A percentile compares a stretch with the other conserved stretches of the same genome.
phyloP scores from a whole-genome alignment of 1,140 invertebrate species.

The Drosophila busckii region DNA sequence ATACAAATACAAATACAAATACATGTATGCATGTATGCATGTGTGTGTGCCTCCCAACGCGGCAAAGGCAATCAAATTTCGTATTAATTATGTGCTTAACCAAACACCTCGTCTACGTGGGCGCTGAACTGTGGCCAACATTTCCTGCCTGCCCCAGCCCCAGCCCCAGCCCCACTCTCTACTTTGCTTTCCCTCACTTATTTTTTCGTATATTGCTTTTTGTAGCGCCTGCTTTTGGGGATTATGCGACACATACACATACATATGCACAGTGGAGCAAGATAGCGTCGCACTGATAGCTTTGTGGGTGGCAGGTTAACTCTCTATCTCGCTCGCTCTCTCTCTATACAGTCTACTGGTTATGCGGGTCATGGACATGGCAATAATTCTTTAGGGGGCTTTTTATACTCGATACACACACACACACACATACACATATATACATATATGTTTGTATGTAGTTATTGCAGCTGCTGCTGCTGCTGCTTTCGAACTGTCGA shows the following conservation, averaged over 20 bases:
- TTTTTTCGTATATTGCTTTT: no score
- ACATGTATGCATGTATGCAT: not conserved
- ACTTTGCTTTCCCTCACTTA: no score
- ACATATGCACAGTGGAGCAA: not conserved
- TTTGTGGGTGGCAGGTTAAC: no score
- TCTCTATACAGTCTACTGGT: slow-evolving; percentile 36
- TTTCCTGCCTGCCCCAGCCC: no score
- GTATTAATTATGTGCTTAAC: slow-evolving; percentile 76
- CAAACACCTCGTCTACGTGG: slow-evolving; percentile 55
- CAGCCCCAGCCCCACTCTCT: no score
- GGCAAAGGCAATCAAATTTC: slow-evolving; percentile 72
- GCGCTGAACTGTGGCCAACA: not conserved
- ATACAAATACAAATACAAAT: not conserved
- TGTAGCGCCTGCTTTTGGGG: no score
- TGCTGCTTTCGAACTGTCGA: no score
- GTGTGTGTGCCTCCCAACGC: slow-evolving; percentile 45
- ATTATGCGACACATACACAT: slow-evolving; percentile 27
- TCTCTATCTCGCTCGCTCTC: no score
- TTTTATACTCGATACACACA: no score
- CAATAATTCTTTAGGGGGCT: slow-evolving; percentile 75
- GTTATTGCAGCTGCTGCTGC: slow-evolving; percentile 35
- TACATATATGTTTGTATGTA: no score
- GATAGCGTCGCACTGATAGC: not conserved
- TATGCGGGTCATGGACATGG: slow-evolving; percentile 64
- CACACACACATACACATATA: no score